phyloP scores from a whole-genome alignment of 2,113 vertebrate species.

The Geothlypis trichas region DNA sequence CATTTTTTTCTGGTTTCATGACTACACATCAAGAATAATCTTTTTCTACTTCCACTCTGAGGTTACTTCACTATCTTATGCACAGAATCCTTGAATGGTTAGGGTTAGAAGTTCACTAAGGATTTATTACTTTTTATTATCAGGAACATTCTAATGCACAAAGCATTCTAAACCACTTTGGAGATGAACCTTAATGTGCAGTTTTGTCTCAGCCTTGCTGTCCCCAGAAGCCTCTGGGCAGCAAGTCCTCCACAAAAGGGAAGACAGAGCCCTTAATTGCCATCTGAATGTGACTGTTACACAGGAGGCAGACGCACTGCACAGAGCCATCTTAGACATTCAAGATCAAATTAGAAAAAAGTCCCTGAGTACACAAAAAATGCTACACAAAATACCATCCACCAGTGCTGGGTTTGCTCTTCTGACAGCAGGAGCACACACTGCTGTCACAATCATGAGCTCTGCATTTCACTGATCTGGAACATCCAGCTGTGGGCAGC shows the following conservation, averaged over 20 bases:
- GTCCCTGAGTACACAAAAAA: not conserved
- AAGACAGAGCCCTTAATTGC: not conserved
- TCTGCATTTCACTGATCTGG: not conserved
- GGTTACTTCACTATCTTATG: not conserved
- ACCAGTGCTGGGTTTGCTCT: not conserved
- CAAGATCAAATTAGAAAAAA: not conserved
- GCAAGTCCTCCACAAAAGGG: not conserved
- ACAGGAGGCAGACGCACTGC: not conserved
- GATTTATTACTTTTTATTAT: not conserved
- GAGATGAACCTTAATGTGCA: not conserved
- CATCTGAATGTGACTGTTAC: not conserved
- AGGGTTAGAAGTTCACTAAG: not conserved
- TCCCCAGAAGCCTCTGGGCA: not conserved
- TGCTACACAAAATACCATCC: not conserved
- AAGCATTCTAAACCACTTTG: not conserved
- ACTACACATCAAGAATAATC: not conserved
- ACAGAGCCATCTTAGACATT: not conserved
- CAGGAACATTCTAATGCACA: not conserved
- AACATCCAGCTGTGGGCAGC: not conserved
- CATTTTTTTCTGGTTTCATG: not conserved
- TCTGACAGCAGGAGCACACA: not conserved
- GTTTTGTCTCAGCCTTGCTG: not conserved
- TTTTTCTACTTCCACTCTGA: not conserved
- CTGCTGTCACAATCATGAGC: not conserved
- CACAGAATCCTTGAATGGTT: not conserved